A percentile compares a stretch with the other conserved stretches of the same genome.
phyloP scores from a whole-genome alignment of 2,888 invertebrate species.

The Chesias legatella region DNA sequence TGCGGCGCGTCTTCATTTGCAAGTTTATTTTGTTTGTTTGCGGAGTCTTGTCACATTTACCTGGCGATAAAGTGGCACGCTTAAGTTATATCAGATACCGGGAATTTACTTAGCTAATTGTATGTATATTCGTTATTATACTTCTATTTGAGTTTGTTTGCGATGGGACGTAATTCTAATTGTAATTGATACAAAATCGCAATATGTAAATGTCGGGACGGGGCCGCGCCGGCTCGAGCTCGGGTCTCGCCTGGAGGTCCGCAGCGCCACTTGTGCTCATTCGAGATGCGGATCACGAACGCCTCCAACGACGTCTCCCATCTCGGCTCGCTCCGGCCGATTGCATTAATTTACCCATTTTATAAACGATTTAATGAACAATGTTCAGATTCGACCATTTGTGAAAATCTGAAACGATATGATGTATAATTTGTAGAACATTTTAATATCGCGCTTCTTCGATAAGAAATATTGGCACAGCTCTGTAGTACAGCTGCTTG shows the following conservation, averaged over 20 bases:
- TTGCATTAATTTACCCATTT: conserved; percentile 78
- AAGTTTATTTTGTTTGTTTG: conserved; percentile 59
- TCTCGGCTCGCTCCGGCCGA: conserved; percentile 70
- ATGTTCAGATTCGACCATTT: conserved; percentile 63
- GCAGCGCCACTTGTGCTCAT: conserved; percentile 53
- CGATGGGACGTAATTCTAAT: conserved; percentile 47
- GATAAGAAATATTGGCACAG: conserved; percentile 29
- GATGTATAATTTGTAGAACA: conserved; percentile 26
- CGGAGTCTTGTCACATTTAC: conserved; percentile 42
- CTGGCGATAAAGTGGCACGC: conserved; percentile 33
- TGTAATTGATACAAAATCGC: conserved; percentile 69
- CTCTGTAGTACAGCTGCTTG: conserved; percentile 22
- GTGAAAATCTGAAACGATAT: conserved; percentile 40
- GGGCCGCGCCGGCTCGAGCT: conserved; percentile 38
- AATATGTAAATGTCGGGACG: conserved; percentile 71
- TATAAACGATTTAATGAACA: conserved; percentile 77
- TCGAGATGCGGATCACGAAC: conserved; percentile 73
- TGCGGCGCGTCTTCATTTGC: conserved; percentile 65
- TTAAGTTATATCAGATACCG: conserved; percentile 29
- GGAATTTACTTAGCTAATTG: conserved; percentile 10
- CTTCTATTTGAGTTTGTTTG: conserved; percentile 31
- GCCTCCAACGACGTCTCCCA: conserved; percentile 73
- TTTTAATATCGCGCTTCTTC: conserved; percentile 28
- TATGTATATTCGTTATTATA: conserved; percentile 25
- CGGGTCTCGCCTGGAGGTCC: conserved; percentile 42